Base-by-base conservation (phyloP, 2,113 vertebrate species). In the Gymnocephalus cernua region DNA sequence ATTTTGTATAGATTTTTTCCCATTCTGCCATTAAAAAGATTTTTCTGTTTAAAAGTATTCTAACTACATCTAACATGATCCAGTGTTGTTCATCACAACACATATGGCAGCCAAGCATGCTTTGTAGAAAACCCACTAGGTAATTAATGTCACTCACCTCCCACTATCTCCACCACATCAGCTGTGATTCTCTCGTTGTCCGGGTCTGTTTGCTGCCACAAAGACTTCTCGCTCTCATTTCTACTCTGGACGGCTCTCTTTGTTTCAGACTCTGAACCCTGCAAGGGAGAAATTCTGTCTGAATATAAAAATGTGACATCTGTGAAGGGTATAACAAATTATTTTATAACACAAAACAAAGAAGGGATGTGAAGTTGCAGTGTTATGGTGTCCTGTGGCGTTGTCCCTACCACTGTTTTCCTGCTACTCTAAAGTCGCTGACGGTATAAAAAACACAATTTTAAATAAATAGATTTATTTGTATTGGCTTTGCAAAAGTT, bases 141-240 rank as follows among this genome's bases (percentile, higher is more conserved):
- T 61, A 15, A 35, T 2, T 56, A 15, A 35, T 2, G 10, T 38
- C 63, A 80, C 88, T 85, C 70, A 92, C 94, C 89, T 86, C 75
- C 86, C 0, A 80, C 81, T 5, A 79, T 73, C 70, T 93, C 93
- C 57, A 77, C 71, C 10, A 85, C 54, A 51, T 85, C 88, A 14
- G 57, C 51, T 0, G 69, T 14, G 51, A 78, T 87, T 74, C 51
- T 83, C n/a, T 79, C 90, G 82, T 87, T 88, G 48, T 82, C 89
- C 27, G 95, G 95, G 64, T 94, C 91, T 0, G 94, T 92, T 0
- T 88, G 94, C 27, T 88, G 94, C 96, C 97, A 97, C 0, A 93
- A 92, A 48, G 94, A 95, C 65, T 95, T 94, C 2, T 91, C 94
- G 4, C 89, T 88, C 83, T 94, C 95, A 13, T 93, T 94, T 82